These are phyloP conservation scores for Coleophora flavipennella DNA, from an alignment of 2,888 invertebrate species.

Conservation along the genomic window DNA sequence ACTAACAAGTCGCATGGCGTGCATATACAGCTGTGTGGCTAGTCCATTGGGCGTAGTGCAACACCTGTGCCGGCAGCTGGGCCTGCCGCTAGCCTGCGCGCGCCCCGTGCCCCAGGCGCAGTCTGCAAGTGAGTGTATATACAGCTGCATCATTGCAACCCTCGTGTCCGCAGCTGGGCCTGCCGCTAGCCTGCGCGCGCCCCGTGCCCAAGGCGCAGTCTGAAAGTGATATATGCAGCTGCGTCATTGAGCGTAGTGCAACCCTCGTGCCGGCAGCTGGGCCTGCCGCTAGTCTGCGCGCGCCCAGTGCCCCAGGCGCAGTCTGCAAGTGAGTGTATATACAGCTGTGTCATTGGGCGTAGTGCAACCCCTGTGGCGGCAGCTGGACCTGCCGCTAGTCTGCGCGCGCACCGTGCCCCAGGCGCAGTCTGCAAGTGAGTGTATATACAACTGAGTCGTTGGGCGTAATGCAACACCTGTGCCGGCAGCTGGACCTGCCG, in stretches of 20 bases:
- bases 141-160: constrained; percentile 81
- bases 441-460: constrained; percentile 87
- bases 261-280: constrained; percentile 85
- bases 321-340: background rate
- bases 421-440: no score
- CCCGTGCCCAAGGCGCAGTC: constrained; percentile 82
- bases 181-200: constrained; percentile 88
- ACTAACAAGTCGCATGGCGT: constrained; percentile 85
- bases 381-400: constrained; percentile 87
- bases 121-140: background rate
- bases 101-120: constrained; percentile 82
- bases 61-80: constrained; percentile 85
- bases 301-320: constrained; percentile 82
- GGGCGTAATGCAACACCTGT: constrained; percentile 84
- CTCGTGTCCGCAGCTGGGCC: constrained; percentile 84
- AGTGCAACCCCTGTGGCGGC: constrained; percentile 85
- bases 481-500: constrained; percentile 87
- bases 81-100: constrained; percentile 88
- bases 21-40: constrained; percentile 87
- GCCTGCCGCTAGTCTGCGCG: constrained; percentile 88
- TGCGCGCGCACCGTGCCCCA: constrained; percentile 90
- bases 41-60: constrained; percentile 85
- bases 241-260: constrained; percentile 85
- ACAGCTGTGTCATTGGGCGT: constrained; percentile 76
- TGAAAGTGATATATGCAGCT: constrained; percentile 88